Base-by-base conservation (phyloP, 64 coral and sea anemone genomes). In the Acropora tenuis region DNA sequence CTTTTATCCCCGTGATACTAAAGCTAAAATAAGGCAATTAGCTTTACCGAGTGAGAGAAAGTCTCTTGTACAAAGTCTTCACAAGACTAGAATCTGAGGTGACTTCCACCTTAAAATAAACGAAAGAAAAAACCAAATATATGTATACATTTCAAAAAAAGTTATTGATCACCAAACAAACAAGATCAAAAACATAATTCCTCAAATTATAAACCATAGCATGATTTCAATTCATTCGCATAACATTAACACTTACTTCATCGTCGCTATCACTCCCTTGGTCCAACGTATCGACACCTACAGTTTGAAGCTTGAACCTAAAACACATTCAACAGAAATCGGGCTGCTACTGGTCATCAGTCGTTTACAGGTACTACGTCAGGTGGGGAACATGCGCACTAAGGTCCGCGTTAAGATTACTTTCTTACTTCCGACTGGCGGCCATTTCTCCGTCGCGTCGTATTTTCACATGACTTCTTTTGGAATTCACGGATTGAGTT, bases 271-370 rank as follows among this genome's bases (percentile, higher is more conserved):
- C 65, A 69, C 10, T 11, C 0, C 72, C 82, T 19, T 85, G 6
- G 0, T 72, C 65, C 44, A 48, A 50, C 18, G 72, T 50, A 48
- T 85, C 44, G 46, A 17, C 43, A 71, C 13, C 47, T 2, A 46
- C 63, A 72, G 46, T 43, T 48, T 85, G 67, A 2, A 85, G 46
- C n/a, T 85, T 69, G 9, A 85, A 85, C 63, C 82, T 85, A 7
- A 0, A 71, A 10, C 52, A 55, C 6, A 53, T 8, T 53, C 8
- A 53, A 53, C 50, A 5, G 8, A 53, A 8, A 53, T 53, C 5
- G 50, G 30, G 30, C 30, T 30, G 30, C 30, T 30, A 30, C 30
- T 30, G 30, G 30, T 30, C 30, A 30, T 30, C 30, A 30, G 30
- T 30, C 30, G 30, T 30, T 30, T 30, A 30, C 30, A 30, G 30